phyloP scores from a whole-genome alignment of 2,113 vertebrate species.

The Chloropsis cyanopogon region DNA sequence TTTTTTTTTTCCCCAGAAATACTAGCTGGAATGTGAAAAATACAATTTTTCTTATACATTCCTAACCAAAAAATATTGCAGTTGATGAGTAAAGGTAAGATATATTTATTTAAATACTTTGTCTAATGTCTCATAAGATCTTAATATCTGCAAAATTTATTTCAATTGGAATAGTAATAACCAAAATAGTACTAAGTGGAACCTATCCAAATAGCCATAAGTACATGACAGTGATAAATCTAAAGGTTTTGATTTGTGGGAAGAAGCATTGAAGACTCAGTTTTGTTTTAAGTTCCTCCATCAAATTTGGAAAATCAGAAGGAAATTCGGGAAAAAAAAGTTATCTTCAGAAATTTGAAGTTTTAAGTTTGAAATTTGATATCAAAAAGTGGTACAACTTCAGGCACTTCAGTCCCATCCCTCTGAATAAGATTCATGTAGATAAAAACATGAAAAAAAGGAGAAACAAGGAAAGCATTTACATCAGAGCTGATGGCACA shows the following conservation, averaged over 20 bases:
- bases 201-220: not conserved
- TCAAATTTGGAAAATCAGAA: not conserved
- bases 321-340: not conserved
- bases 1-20: not conserved
- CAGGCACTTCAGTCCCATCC: not conserved
- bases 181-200: not conserved
- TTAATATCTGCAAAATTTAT: not conserved
- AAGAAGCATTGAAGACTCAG: not conserved
- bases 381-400: not conserved
- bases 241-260: not conserved
- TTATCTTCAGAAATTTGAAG: not conserved
- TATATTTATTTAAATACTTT: slow-evolving; percentile 6
- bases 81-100: not conserved
- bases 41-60: not conserved
- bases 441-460: not conserved
- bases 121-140: not conserved
- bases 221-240: not conserved
- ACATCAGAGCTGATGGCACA: not conserved
- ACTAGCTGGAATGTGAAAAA: not conserved
- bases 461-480: not conserved
- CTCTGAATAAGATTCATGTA: not conserved
- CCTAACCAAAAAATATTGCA: not conserved
- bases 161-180: not conserved
- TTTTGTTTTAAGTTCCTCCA: not conserved
- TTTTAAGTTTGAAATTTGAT: not conserved